Evolutionary conservation across 2,113 vertebrate genomes (phyloP).

Genomic region (Dendrocopos noguchii): DNA sequence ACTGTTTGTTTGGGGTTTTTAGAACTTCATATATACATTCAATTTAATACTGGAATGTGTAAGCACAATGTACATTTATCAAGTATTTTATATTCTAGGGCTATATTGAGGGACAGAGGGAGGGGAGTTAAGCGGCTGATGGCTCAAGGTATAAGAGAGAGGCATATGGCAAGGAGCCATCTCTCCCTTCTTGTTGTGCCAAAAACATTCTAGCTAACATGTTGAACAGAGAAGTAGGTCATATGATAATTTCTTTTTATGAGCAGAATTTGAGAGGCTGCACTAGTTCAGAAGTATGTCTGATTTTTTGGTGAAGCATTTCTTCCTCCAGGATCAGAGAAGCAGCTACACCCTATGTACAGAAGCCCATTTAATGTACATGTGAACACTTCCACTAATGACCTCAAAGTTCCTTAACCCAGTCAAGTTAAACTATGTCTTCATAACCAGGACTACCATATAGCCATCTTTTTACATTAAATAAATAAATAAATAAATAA

Average conservation of each 20-base stretch:
- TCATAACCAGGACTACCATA: background rate
- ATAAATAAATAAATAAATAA: background rate
- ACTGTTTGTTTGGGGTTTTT: background rate
- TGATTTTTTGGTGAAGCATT: constrained; percentile 10
- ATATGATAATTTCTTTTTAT: background rate
- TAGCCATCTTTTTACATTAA: background rate
- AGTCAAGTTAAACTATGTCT: background rate
- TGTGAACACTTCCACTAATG: background rate
- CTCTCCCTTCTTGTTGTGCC: background rate
- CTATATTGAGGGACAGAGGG: background rate
- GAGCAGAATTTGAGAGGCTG: constrained; percentile 5
- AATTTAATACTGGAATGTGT: background rate
- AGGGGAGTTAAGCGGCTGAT: background rate
- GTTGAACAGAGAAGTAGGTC: constrained; percentile 16
- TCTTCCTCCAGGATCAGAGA: background rate
- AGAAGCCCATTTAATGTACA: background rate
- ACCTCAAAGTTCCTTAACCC: background rate
- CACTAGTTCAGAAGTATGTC: background rate
- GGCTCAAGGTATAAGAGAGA: constrained; percentile 8
- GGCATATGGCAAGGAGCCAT: background rate
- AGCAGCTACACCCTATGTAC: background rate
- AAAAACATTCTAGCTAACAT: constrained; percentile 18
- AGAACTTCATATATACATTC: background rate
- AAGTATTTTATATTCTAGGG: background rate
- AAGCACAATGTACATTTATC: background rate